Base-by-base conservation (phyloP, 2,888 invertebrate genomes). In the Lasioglossum villosulum region DNA sequence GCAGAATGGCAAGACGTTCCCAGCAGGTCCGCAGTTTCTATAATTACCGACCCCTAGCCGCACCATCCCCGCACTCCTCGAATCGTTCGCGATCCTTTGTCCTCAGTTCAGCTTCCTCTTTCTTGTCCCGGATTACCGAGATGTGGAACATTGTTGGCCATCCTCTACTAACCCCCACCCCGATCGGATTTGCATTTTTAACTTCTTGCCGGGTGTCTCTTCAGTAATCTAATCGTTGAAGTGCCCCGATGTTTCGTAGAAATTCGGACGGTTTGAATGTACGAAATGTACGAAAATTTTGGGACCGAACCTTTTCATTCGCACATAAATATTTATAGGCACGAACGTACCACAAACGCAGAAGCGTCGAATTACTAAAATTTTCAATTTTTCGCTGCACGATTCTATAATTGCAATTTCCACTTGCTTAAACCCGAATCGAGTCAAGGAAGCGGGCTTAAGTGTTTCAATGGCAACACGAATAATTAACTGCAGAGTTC, bases 1-100 rank as follows among this genome's bases (percentile, higher is more conserved):
- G 30, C 63, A 63, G 63, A 63, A 91, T 86, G 89, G 84, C 82
- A 90, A 91, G 90, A 90, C 92, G 87, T 92, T 90, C 82, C 78
- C 86, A 82, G 39, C 91, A 91, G 88, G 66, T 82, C 77, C 39
- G 86, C 77, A 85, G 88, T 90, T 84, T 88, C 90, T 88, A 88
- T 92, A 91, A 92, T 91, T 92, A 89, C 86, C 81, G 80, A 19
- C 39, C 4, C 42, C 19, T n/a, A 1, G 59, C 80, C 70, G n/a
- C 56, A 10, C 56, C 56, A 4, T 30, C 66, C 45, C 16, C 68
- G 70, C 2, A 5, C 10, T n/a, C 10, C 70, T 39, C 37, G 78
- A 87, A 83, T 75, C 83, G 78, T 86, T 66, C 78, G 45, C 52
- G 78, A 86, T 72, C 75, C 88, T 84, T 88, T 86, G 86, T 90